These are phyloP conservation scores for Chiridota heheva DNA, from an alignment of 35 echinoderm and acorn worm genomes.

Conservation along the genomic window DNA sequence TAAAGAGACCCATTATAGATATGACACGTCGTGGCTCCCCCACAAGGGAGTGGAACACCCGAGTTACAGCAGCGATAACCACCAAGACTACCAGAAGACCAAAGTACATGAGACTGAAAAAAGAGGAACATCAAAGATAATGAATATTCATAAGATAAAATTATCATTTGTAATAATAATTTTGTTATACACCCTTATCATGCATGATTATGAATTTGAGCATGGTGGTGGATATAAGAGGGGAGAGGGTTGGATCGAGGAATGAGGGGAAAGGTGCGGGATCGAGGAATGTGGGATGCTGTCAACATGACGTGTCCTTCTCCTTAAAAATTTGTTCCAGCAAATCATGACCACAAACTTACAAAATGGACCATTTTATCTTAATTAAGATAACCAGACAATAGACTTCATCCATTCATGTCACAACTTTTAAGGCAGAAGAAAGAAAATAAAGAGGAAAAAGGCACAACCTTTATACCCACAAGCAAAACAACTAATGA, in stretches of 20 bases:
- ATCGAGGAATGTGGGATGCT: too few relatives aligned
- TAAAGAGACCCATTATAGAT: conserved; percentile 71
- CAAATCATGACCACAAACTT: too few relatives aligned
- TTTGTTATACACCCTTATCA: neutral
- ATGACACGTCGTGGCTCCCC: conserved; percentile 71
- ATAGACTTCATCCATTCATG: too few relatives aligned
- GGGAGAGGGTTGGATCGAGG: neutral
- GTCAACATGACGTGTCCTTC: too few relatives aligned
- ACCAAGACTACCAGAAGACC: conserved; percentile 42
- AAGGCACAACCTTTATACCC: too few relatives aligned
- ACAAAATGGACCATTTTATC: too few relatives aligned
- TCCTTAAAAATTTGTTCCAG: too few relatives aligned
- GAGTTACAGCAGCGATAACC: conserved; percentile 42
- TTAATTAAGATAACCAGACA: too few relatives aligned
- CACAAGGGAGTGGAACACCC: conserved; percentile 65
- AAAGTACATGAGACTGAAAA: conserved; percentile 64
- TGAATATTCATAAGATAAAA: neutral
- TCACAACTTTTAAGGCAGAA: too few relatives aligned
- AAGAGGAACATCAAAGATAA: conserved; percentile 12
- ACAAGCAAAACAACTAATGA: too few relatives aligned
- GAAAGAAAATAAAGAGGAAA: too few relatives aligned
- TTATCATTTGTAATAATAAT: neutral
- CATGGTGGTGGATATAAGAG: neutral
- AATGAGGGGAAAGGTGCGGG: neutral
- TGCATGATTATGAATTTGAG: neutral